phyloP scores from a whole-genome alignment of 2,797 vertebrate genomes.

The Antrozous pallidus region DNA sequence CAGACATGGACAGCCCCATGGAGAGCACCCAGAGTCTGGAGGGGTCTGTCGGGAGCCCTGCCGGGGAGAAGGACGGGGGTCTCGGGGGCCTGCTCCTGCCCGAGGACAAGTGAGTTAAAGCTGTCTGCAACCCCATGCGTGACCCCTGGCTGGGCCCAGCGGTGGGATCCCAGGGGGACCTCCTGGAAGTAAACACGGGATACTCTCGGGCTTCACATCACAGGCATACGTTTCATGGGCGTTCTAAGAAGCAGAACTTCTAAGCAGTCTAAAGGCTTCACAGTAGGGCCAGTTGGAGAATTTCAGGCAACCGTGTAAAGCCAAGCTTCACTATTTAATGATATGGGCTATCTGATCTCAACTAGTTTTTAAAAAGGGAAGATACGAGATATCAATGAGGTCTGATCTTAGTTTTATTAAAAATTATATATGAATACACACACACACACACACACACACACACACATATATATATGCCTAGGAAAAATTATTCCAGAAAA shows the following conservation, averaged over 20 bases:
- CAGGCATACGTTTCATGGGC: too few relatives aligned
- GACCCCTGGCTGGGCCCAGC: neutral
- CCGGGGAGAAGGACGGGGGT: constrained; percentile 86
- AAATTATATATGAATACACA: neutral
- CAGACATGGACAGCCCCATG: constrained; percentile 92
- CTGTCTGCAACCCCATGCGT: rapidly evolving
- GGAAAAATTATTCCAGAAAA: neutral
- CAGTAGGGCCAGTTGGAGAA: neutral
- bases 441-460: too few relatives aligned
- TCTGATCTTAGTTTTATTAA: neutral
- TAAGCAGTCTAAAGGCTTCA: neutral
- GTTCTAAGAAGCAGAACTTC: neutral
- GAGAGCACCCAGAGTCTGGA: constrained; percentile 90
- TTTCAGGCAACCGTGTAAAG: neutral
- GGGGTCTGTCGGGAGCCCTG: constrained; percentile 84
- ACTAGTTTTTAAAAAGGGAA: neutral
- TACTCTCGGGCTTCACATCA: neutral
- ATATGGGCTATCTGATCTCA: neutral
- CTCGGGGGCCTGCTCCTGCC: constrained; percentile 89
- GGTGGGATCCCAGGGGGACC: neutral
- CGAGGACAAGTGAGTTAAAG: constrained; percentile 90
- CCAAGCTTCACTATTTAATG: neutral
- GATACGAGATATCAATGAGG: neutral
- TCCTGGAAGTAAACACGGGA: neutral
- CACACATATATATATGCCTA: too few relatives aligned